A percentile compares a stretch with the other conserved stretches of the same genome.
Conservation (phyloP, 2,888 invertebrate genomes). For the Athalia rosae region DNA sequence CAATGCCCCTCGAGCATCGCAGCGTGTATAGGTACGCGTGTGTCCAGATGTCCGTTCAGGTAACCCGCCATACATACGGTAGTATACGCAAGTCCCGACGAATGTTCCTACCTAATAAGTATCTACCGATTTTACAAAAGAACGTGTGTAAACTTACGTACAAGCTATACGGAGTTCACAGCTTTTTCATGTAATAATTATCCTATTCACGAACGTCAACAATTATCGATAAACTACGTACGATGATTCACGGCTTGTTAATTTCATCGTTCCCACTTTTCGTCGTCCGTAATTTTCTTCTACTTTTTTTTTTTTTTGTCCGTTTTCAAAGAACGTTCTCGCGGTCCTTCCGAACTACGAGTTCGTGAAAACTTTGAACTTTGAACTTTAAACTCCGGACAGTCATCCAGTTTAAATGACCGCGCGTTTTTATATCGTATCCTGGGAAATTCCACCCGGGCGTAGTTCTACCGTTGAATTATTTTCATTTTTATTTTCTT, state of each 20-base stretch:
- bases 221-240: too few species aligned
- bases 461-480: too few species aligned
- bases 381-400: constrained; percentile 4
- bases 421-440: background rate
- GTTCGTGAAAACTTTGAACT: constrained; percentile 35
- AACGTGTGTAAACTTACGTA: background rate
- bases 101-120: constrained; percentile 29
- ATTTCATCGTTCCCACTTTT: background rate
- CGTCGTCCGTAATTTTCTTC: background rate
- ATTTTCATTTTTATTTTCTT: too few species aligned
- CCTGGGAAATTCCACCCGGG: background rate
- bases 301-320: too few species aligned
- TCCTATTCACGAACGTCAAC: too few species aligned
- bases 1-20: constrained; percentile 30
- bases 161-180: background rate
- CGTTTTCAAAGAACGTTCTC: background rate
- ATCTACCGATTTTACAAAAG: constrained; percentile 13
- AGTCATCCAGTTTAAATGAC: background rate
- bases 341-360: background rate
- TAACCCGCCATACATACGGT: background rate
- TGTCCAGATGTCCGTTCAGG: constrained; percentile 44
- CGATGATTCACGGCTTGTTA: constrained; percentile 3
- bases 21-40: constrained; percentile 14
- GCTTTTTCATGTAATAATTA: background rate
- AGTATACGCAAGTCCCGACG: background rate